Percentiles rank a stretch among this genome's conserved stretches.
These are phyloP conservation scores for Stramonita haemastoma DNA, from an alignment of 2,888 invertebrate genomes.

Conservation along the genomic window DNA sequence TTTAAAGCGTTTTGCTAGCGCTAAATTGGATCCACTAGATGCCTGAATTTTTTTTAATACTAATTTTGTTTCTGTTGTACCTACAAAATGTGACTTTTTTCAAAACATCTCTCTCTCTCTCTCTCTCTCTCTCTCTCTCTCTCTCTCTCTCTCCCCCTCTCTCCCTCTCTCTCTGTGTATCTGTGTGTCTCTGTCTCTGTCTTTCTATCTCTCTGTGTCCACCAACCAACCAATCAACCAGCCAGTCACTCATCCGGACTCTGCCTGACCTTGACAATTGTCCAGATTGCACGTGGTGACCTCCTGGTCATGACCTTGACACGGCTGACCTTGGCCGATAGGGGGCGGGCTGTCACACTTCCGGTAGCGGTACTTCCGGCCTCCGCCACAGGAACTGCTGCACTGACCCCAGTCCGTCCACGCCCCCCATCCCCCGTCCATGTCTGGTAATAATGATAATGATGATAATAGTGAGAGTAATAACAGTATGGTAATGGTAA, in stretches of 20 bases:
- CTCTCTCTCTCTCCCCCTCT: neutral
- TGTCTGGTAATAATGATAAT: constrained; percentile 48
- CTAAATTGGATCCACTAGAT: no score
- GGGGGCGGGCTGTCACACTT: constrained; percentile 61
- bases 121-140: neutral
- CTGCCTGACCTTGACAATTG: constrained; percentile 51
- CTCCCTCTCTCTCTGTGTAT: no score
- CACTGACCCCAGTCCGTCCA: constrained; percentile 61
- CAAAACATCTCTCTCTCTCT: neutral
- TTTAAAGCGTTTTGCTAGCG: no score
- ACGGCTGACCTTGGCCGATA: constrained; percentile 55
- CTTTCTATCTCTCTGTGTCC: neutral
- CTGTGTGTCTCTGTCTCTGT: neutral
- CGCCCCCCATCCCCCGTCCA: constrained; percentile 59
- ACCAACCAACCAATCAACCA: no score
- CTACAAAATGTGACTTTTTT: no score
- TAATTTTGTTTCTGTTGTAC: no score
- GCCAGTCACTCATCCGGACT: neutral
- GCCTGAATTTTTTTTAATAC: no score
- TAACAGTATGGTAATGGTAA: no score
- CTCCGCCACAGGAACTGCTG: constrained; percentile 58
- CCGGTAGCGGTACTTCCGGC: constrained; percentile 59
- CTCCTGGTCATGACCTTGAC: constrained; percentile 54
- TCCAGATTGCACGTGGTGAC: constrained; percentile 51
- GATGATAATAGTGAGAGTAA: no score